Evolutionary conservation across 2,113 vertebrate species (phyloP).

Genomic region (Ailurus styani): DNA sequence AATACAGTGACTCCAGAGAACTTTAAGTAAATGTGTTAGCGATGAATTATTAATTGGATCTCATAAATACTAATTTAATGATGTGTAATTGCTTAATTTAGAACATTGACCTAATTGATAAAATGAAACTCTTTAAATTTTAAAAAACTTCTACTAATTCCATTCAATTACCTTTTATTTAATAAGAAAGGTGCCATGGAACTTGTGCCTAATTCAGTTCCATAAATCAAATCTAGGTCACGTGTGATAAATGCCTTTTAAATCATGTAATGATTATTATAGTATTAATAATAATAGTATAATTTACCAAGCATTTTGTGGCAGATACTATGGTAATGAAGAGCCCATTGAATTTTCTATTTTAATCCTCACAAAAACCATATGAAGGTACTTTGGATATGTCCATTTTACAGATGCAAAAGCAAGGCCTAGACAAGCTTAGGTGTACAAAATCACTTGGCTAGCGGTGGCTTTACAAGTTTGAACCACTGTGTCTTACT

Average conservation of each 20-base stretch:
- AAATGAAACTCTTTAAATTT: conserved; percentile 35
- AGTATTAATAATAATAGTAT: neutral
- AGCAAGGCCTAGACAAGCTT: neutral
- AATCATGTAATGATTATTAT: neutral
- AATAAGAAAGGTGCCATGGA: neutral
- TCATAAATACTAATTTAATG: conserved; percentile 73
- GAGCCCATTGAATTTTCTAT: neutral
- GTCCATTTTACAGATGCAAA: neutral
- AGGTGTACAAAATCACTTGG: neutral
- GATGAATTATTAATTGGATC: conserved; percentile 67
- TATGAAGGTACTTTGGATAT: neutral
- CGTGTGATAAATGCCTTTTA: neutral
- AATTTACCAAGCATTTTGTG: neutral
- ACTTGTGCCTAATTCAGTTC: conserved; percentile 23
- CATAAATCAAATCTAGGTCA: neutral
- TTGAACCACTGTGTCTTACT: neutral
- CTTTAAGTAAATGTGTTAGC: conserved; percentile 55
- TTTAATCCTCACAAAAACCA: neutral
- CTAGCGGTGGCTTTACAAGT: neutral
- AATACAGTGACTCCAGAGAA: conserved; percentile 54
- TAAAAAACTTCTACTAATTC: conserved; percentile 3
- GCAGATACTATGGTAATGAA: neutral
- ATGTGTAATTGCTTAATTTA: conserved; percentile 72
- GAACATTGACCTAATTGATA: conserved; percentile 46
- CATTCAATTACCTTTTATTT: conserved; percentile 48